phyloP scores from a whole-genome alignment of 1,140 invertebrate species.

The Halyomorpha halys region DNA sequence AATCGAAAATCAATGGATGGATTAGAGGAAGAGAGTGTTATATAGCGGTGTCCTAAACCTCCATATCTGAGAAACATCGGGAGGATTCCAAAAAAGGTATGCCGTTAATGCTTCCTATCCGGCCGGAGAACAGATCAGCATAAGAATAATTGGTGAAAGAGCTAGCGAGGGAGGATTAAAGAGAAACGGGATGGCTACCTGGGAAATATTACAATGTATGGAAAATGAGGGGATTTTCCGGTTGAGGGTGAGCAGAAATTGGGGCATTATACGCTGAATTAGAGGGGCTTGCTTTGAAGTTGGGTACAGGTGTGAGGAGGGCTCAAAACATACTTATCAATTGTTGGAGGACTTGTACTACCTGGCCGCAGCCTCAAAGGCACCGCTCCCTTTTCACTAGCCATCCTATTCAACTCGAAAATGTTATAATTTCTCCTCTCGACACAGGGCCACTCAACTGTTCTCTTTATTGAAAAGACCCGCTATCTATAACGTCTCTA shows the following conservation, averaged over 20 bases:
- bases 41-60: too few relatives aligned
- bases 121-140: not conserved
- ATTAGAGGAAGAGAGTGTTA: too few relatives aligned
- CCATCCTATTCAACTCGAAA: not conserved
- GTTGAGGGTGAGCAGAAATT: conserved; percentile 9
- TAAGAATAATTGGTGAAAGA: not conserved
- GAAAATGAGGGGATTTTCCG: conserved; percentile 17
- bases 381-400: conserved; percentile 1
- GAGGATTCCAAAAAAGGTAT: not conserved
- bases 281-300: conserved; percentile 4
- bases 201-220: conserved; percentile 18
- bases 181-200: not conserved
- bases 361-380: conserved; percentile 3
- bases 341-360: conserved; percentile 14
- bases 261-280: conserved; percentile 16
- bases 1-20: too few relatives aligned
- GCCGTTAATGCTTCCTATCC: not conserved
- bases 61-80: too few relatives aligned
- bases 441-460: not conserved
- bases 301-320: conserved; percentile 11
- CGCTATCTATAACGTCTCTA: conserved; percentile 5
- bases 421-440: conserved; percentile 17
- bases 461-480: not conserved
- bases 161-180: not conserved
- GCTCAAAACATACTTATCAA: conserved; percentile 14